Evolutionary conservation across 2,113 vertebrate genomes (phyloP).

Genomic region (Sorex fumeus): DNA sequence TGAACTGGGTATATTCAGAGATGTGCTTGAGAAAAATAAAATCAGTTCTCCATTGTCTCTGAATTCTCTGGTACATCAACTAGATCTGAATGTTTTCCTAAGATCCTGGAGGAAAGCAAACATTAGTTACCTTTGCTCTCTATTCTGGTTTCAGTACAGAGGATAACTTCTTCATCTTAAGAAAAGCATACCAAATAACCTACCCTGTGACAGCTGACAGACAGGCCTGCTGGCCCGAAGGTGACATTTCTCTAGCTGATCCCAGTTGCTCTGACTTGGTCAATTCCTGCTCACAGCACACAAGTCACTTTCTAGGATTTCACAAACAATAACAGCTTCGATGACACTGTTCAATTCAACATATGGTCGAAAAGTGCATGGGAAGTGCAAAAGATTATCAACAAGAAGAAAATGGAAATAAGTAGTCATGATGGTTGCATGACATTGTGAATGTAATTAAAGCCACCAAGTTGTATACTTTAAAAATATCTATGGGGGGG

Average conservation of each 20-base stretch:
- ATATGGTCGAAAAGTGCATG: background rate
- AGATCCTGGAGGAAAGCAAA: constrained; percentile 19
- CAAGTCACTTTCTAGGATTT: constrained; percentile 77
- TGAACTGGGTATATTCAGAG: background rate
- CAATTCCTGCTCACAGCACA: background rate
- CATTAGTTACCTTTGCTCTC: constrained; percentile 24
- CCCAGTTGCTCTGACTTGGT: constrained; percentile 53
- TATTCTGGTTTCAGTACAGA: constrained; percentile 1
- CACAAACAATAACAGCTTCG: background rate
- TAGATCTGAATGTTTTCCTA: constrained; percentile 45
- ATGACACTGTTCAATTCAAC: background rate
- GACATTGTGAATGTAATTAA: constrained; percentile 29
- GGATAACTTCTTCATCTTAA: constrained; percentile 41
- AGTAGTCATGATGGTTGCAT: background rate
- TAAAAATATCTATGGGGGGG: constrained; percentile 2
- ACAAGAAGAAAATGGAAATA: background rate
- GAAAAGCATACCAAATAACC: constrained; percentile 35
- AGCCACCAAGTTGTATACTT: background rate
- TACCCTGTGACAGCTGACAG: constrained; percentile 62
- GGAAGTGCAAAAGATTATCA: constrained; percentile 4
- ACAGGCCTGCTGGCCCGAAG: background rate
- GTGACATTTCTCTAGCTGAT: constrained; percentile 61
- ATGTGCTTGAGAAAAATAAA: background rate
- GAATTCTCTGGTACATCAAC: background rate
- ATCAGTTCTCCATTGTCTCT: background rate